Percentiles rank a stretch among this genome's conserved stretches.
Evolutionary conservation across 2,113 vertebrate genomes (phyloP).

Genomic region (Nestor notabilis): DNA sequence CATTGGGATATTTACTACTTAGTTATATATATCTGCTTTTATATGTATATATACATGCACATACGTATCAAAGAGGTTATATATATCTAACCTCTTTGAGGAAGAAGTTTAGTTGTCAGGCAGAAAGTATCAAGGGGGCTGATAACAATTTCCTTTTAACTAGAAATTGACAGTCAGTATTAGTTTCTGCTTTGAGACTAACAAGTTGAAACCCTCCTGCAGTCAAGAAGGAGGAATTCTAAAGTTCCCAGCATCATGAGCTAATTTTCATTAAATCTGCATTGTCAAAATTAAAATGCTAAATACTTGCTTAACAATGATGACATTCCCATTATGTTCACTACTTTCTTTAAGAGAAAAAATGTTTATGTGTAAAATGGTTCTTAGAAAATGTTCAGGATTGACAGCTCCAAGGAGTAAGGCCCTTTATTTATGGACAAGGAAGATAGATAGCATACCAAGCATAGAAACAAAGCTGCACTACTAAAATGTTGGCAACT

Average conservation of each 20-base stretch:
- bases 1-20: conserved; percentile 53
- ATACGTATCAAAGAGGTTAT: background rate
- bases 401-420: background rate
- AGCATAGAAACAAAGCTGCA: background rate
- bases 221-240: background rate
- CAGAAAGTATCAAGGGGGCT: conserved; percentile 51
- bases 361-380: background rate
- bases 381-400: background rate
- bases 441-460: background rate
- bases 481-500: background rate
- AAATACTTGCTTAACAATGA: background rate
- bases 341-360: background rate
- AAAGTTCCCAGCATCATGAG: conserved; percentile 14
- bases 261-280: background rate
- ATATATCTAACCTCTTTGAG: conserved; percentile 60
- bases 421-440: background rate
- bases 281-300: conserved; percentile 1
- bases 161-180: conserved; percentile 38
- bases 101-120: conserved; percentile 56
- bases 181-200: conserved; percentile 19
- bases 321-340: background rate
- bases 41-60: background rate
- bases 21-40: conserved; percentile 24
- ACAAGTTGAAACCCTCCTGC: conserved; percentile 1
- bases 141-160: conserved; percentile 62